Conservation (phyloP, 1,140 invertebrate species). For the Ceratosolen fusciceps region DNA sequence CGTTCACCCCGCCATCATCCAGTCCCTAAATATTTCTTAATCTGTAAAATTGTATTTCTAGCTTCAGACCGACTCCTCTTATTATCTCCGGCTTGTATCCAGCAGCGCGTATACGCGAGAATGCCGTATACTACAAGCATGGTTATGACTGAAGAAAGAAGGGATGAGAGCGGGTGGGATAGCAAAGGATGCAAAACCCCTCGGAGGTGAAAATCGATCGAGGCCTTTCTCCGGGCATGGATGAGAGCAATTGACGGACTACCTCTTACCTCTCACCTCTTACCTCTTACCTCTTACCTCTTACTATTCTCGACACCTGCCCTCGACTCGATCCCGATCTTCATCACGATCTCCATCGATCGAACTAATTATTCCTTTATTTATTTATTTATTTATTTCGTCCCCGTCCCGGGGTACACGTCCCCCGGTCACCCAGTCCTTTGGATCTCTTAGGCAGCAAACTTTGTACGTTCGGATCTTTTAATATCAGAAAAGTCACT, state of each 20-base stretch:
- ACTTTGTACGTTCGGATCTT: no score
- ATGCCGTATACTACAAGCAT: background rate
- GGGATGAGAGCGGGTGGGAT: background rate
- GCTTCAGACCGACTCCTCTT: background rate
- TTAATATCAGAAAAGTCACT: background rate
- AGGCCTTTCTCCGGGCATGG: slow-evolving; percentile 47
- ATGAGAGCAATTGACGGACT: slow-evolving; percentile 35
- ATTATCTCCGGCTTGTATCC: background rate
- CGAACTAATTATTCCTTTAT: background rate
- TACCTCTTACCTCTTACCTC: no score
- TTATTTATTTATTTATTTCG: no score
- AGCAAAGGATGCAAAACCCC: slow-evolving; percentile 33
- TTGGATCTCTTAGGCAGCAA: no score
- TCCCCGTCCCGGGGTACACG: no score
- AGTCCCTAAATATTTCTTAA: no score
- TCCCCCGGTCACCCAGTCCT: no score
- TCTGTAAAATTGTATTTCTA: slow-evolving; percentile 6
- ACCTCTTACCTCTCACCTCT: no score
- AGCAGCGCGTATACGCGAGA: background rate
- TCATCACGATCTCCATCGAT: background rate
- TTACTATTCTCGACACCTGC: background rate
- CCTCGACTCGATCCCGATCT: background rate
- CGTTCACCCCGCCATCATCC: no score
- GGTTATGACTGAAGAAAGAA: slow-evolving; percentile 21
- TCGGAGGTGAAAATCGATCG: slow-evolving; percentile 48